These are phyloP conservation scores for Tillus elongatus DNA, from an alignment of 2,888 invertebrate species.

Conservation along the genomic window DNA sequence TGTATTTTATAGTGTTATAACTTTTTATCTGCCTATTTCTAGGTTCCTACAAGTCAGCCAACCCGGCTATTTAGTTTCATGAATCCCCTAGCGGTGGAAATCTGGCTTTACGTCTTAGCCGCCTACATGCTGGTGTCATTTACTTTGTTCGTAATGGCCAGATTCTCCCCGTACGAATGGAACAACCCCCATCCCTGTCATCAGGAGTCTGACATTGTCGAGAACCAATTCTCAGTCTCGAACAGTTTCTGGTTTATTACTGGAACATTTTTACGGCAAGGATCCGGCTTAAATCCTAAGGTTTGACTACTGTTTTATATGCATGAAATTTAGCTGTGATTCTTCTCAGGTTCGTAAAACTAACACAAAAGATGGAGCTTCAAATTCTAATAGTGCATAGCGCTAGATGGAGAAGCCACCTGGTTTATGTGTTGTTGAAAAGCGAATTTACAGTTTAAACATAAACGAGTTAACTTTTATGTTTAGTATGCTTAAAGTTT, in stretches of 20 bases:
- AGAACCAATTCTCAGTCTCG: conserved; percentile 94
- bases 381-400: too few species aligned
- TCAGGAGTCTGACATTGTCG: conserved; percentile 73
- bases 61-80: conserved; percentile 90
- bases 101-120: conserved; percentile 91
- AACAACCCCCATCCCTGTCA: conserved; percentile 73
- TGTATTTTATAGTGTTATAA: too few species aligned
- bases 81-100: conserved; percentile 91
- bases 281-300: conserved; percentile 76
- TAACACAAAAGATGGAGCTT: too few species aligned
- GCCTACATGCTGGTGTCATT: conserved; percentile 91
- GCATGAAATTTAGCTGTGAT: conserved; percentile 2
- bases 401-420: too few species aligned
- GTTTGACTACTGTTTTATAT: conserved; percentile 40
- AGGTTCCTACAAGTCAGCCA: conserved; percentile 84
- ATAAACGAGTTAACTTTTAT: too few species aligned
- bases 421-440: too few species aligned
- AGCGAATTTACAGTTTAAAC: too few species aligned
- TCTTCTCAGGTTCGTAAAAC: too few species aligned
- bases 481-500: too few species aligned
- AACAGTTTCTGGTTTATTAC: conserved; percentile 90
- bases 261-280: conserved; percentile 80
- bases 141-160: conserved; percentile 90
- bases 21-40: too few species aligned
- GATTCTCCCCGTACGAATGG: conserved; percentile 97